Conservation (phyloP, 2,888 invertebrate species). For the Drosophila ustulata region DNA sequence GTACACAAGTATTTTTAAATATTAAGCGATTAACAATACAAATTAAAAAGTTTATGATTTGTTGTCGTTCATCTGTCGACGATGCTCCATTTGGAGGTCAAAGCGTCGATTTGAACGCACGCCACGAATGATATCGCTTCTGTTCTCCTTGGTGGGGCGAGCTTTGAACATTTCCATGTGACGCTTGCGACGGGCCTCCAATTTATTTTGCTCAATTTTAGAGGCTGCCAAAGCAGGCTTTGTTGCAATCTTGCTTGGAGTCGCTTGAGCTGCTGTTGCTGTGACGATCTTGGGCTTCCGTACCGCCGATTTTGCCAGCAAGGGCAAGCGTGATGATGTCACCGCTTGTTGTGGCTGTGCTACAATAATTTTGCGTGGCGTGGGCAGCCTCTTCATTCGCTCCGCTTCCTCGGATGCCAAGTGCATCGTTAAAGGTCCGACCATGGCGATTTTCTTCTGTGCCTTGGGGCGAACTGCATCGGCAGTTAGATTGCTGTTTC, state of each 20-base stretch:
- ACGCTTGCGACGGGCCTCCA: slow-evolving; percentile 73
- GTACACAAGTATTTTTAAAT: background rate
- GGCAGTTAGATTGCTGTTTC: background rate
- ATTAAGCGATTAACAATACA: background rate
- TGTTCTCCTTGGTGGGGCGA: slow-evolving; percentile 47
- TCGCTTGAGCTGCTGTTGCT: slow-evolving; percentile 1
- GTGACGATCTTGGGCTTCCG: slow-evolving; percentile 39
- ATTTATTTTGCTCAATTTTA: slow-evolving; percentile 48
- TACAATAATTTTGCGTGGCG: slow-evolving; percentile 24
- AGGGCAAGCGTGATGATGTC: slow-evolving; percentile 10
- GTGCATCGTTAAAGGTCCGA: slow-evolving; percentile 2
- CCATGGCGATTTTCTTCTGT: slow-evolving; percentile 62
- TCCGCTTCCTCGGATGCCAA: slow-evolving; percentile 12
- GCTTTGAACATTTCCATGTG: slow-evolving; percentile 83
- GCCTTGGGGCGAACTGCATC: slow-evolving; percentile 43
- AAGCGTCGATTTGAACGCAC: slow-evolving; percentile 90
- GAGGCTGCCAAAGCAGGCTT: background rate
- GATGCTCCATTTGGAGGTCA: slow-evolving; percentile 89
- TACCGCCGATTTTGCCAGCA: slow-evolving; percentile 31
- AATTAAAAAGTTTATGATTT: slow-evolving; percentile 10
- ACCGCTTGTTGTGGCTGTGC: slow-evolving; percentile 2
- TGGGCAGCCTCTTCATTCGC: slow-evolving; percentile 16
- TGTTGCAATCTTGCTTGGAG: background rate
- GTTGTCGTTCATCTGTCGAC: slow-evolving; percentile 83
- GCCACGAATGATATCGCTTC: slow-evolving; percentile 86